These are phyloP conservation scores for Laterallus jamaicensis DNA, from an alignment of 2,113 vertebrate genomes.

Conservation along the genomic window DNA sequence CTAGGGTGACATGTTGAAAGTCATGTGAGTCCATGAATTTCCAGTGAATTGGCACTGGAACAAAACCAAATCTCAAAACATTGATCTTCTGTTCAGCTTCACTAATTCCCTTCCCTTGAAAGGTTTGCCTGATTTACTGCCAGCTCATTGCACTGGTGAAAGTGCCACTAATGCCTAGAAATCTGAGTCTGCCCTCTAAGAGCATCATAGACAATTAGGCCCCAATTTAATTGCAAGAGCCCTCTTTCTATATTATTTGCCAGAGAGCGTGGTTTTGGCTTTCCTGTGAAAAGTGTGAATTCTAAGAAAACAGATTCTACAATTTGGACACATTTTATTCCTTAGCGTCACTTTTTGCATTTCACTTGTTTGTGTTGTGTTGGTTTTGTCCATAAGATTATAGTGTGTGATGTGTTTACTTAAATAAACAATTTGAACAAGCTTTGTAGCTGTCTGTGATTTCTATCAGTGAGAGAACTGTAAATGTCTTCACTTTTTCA, in stretches of 20 bases:
- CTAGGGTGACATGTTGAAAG: not conserved
- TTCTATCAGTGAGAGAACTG: not conserved
- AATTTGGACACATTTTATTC: constrained; percentile 17
- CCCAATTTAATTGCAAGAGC: rapidly evolving
- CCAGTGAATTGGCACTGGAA: not conserved
- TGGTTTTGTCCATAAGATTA: not conserved
- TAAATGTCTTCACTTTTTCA: constrained; percentile 41
- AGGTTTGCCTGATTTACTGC: not conserved
- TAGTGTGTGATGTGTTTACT: not conserved
- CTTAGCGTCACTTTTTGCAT: constrained; percentile 5
- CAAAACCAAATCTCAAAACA: not conserved
- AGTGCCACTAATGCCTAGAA: not conserved
- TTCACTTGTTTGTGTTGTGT: not conserved
- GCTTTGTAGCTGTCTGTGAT: constrained; percentile 10
- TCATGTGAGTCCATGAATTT: not conserved
- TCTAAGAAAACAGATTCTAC: constrained; percentile 1
- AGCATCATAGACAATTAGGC: not conserved
- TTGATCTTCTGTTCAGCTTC: not conserved
- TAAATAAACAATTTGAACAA: not conserved
- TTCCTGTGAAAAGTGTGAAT: not conserved
- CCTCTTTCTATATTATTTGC: not conserved
- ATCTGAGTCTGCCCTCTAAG: not conserved
- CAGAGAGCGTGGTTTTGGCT: not conserved
- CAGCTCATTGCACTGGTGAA: not conserved
- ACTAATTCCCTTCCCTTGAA: not conserved